Evolutionary conservation across 1,140 invertebrate genomes (phyloP), one percentile per base, ranked within the genome.

Genomic region (Hylaeus volcanicus): DNA sequence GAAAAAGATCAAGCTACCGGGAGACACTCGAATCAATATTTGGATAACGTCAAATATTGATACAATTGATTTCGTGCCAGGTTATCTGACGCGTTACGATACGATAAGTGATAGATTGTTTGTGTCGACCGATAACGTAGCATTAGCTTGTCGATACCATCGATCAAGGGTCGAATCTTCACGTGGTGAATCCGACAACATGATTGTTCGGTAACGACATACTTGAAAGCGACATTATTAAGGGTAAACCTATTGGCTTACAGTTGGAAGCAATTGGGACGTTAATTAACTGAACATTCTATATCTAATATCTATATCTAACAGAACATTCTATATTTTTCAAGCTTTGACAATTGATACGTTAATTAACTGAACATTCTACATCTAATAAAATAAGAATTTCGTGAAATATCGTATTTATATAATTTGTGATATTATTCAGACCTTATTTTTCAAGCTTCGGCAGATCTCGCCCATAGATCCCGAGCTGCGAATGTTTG

Each of bases 81-180:
- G 48, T 37, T 68, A 45, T 68, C 41, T 12, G n/a, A 37, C 4
- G 12, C 51, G n/a, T 39, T 45, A 11, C 64, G 64, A 15, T 41
- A 26, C 41, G 12, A 58, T 58, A 58, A 69, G 69, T 76, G 53
- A 12, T 68, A 26, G 41, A 66, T 66, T 14, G 74, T 15, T 5
- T 3, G 37, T 0, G 5, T 26, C 8, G 1, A 65, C 37, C 73
- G 45, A 74, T 74, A 64, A 39, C n/a, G 45, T 26, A 37, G 3
- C 9, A 61, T 64, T 64, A 68, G 56, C 37, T 75, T 41, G 53
- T 69, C n/a, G 39, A 26, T 26, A 43, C 2, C 12, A n/a, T 26
- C n/a, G 64, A 48, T n/a, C 45, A 5, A 63, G 60, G 11, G 26
- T 63, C 5, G 39, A 73, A 9, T 45, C n/a, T 14, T 1, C 14